Base-by-base conservation (phyloP, 2,888 invertebrate species). In the Leptopilina myrica region DNA sequence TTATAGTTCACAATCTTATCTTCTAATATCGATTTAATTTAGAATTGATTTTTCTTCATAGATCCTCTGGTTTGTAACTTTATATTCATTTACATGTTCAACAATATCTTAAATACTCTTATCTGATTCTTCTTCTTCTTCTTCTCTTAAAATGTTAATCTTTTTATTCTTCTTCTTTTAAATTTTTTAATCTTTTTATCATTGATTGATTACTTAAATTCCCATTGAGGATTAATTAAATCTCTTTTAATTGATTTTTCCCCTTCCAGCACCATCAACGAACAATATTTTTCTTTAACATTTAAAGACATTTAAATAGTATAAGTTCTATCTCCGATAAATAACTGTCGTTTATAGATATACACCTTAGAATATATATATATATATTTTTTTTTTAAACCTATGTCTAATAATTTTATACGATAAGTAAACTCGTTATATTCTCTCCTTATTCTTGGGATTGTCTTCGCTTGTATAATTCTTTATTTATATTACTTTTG, bases 401-500 rank as follows among this genome's bases (percentile, higher is more conserved):
- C 3, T 26, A 64, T 20, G 78, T n/a, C 11, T 66, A 59, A 67
- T 82, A 77, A 77, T 83, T 84, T 33, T 33, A 33, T 33, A 5
- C 33, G 33, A 33, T 33, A 33, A 84, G 82, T 79, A 84, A 84
- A 80, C 81, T 82, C 46, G 46, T 46, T 46, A 33, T 33, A 33
- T 33, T 46, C 9, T 46, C 9, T 46, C 2, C 9, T 80, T 40
- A 20, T 81, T 84, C 80, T 76, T 80, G 69, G 78, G 84, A 85
- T 84, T 85, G 84, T 85, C 84, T 78, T 83, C 83, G 84, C 84
- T 76, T 46, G 0, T 46, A 46, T 9, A 1, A 7, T 46, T 46
- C 1, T 46, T 5, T 46, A 9, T 46, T 46, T 46, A 1, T 46
- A 33, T 33, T 33, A 33, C 3, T 46, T 66, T 78, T 78, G 59